Evolutionary conservation across 2,888 invertebrate genomes (phyloP).

Genomic region (Baronia brevicornis): DNA sequence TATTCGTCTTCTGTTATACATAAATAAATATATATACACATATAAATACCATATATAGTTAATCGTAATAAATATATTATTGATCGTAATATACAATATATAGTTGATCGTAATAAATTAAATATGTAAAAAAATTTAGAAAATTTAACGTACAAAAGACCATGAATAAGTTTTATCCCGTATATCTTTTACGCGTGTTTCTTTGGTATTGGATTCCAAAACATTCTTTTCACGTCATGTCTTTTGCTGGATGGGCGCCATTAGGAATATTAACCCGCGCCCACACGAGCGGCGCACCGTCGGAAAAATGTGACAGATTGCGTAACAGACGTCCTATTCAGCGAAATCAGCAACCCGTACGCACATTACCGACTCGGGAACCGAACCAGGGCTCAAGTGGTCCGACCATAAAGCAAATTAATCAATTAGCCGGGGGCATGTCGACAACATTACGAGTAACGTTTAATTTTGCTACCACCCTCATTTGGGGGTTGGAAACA

Average conservation of each 20-base stretch:
- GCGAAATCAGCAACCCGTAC: conserved; percentile 53
- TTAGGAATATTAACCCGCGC: conserved; percentile 34
- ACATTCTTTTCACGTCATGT: conserved; percentile 15
- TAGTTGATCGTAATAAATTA: too few relatives aligned
- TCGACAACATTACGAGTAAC: conserved; percentile 71
- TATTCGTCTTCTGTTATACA: too few relatives aligned
- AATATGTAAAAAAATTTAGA: too few relatives aligned
- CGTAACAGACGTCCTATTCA: conserved; percentile 60
- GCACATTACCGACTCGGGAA: conserved; percentile 54
- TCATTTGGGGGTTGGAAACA: conserved; percentile 26
- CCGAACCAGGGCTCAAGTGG: conserved; percentile 64
- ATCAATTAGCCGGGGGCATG: conserved; percentile 74
- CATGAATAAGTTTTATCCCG: conserved; percentile 10
- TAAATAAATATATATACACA: too few relatives aligned
- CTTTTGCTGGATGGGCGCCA: too few relatives aligned
- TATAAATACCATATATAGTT: too few relatives aligned
- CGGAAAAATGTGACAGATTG: conserved; percentile 70
- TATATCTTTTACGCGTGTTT: conserved; percentile 7
- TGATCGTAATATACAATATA: too few relatives aligned
- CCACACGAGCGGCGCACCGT: conserved; percentile 30
- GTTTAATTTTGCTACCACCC: conserved; percentile 66
- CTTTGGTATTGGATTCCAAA: neutral
- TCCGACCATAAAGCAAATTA: conserved; percentile 74
- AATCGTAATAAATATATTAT: too few relatives aligned
- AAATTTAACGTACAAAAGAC: too few relatives aligned